Base-by-base conservation (phyloP, 2,888 invertebrate species). In the Rhamphomyia laevipes region DNA sequence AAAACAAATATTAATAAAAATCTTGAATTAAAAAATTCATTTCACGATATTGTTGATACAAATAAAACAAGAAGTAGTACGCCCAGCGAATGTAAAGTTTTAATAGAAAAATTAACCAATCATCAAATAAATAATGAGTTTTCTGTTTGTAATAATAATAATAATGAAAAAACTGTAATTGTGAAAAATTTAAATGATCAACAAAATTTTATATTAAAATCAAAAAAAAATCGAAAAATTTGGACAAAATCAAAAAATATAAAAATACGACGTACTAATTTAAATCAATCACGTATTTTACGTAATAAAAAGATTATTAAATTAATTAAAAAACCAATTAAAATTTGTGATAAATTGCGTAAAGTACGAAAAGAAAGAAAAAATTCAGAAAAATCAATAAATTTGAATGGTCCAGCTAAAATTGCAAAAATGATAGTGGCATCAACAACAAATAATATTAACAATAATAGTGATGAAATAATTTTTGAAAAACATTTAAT, bases 391-490 rank as follows among this genome's bases (percentile, higher is more conserved):
- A 48, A 43, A 35, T 48, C 48, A 4, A 17, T 9, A 38, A 48
- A 48, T 38, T 33, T 48, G 13, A 13, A 43, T 16, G 38, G 48
- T 43, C 43, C 43, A 10, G 48, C 48, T 2, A 4, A 68, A 65
- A 1, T 61, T 62, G 2, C 61, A 60, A 0, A 59, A 61, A 43
- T 60, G 63, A 27, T 27, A 2, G 9, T 27, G 2, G 9, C 23
- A 27, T 27, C 23, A 6, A 4, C 23, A 27, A 9, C 7, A 7
- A 27, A 27, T 27, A 27, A 9, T 27, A 27, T 7, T 7, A 27
- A 27, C 9, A 27, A 27, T 27, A 30, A 65, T 64, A 23, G 52
- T 42, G 7, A 64, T 63, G 43, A 56, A 57, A 45, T 56, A 35
- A 15, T 49, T 45, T 44, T 12, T 2, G 10, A 47, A 18, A 47